Evolutionary conservation across 2,888 invertebrate species (phyloP), one percentile per base, ranked within the genome.

Genomic region (Sphaeridia pumilis): DNA sequence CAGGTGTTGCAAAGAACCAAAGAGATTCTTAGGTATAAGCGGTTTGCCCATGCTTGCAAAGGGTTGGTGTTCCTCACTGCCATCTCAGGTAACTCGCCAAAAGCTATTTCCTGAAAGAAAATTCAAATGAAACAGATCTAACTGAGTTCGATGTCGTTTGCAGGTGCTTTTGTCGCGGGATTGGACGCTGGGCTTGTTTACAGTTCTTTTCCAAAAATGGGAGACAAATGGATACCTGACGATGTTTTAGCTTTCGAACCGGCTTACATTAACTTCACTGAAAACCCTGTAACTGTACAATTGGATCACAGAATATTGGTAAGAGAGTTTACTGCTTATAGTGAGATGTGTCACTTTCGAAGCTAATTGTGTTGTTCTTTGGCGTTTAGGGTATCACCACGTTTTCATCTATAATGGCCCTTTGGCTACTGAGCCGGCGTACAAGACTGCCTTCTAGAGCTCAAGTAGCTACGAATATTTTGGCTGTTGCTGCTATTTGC

Each of bases 201-300:
- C 75, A 98, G 95, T 72, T 87, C 93, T 1, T 98, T 95, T 76
- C 98, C 98, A 0, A 95, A 93, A 75, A 95, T 97, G 90, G 94
- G 87, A 0, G 89, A 93, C 70, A 75, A 75, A 61, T 87, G 94
- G 94, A 78, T 98, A 47, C 97, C 97, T 0, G 79, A 81, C 47
- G 95, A 97, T 71, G 77, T 95, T 55, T 69, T 88, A 10, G 77
- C 81, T 0, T 71, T 84, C 46, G 69, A 75, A 0, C 97, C 97
- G 0, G 70, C 73, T 21, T 68, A 83, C 56, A 78, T 76, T 57
- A 98, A 99, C 74, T 76, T 97, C 57, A 92, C 93, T 0, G 97
- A 98, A 75, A 98, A 98, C 74, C 89, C 95, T 1, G 87, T 89
- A 4, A 94, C 93, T 0, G 87, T 93, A 25, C 98, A 99, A 73